Percentiles rank a stretch among this genome's conserved stretches.
phyloP scores from a whole-genome alignment of 2,113 vertebrate species.

The Theristicus caerulescens region DNA sequence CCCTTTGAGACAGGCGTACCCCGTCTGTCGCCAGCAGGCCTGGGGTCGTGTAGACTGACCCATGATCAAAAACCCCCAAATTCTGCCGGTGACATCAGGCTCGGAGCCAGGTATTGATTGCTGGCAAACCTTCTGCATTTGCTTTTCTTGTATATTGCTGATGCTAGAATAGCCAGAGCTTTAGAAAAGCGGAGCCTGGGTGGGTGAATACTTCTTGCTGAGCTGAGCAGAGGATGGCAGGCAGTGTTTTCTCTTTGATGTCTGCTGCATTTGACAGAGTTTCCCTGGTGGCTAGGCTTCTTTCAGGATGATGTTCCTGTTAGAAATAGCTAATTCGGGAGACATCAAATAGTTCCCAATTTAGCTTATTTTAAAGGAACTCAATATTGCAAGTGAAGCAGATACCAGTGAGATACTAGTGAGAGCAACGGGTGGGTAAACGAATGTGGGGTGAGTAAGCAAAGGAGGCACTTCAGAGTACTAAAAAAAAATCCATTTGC shows the following conservation, averaged over 20 bases:
- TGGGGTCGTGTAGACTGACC: too few species aligned
- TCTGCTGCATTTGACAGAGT: constrained; percentile 30
- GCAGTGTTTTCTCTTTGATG: constrained; percentile 10
- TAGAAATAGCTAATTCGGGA: constrained; percentile 37
- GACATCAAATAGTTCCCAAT: constrained; percentile 46
- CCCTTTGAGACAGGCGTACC: too few species aligned
- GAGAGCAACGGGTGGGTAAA: not conserved
- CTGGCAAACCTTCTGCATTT: not conserved
- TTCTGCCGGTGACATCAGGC: too few species aligned
- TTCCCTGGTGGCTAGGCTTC: constrained; percentile 29
- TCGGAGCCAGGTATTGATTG: too few species aligned
- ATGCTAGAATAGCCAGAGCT: not conserved
- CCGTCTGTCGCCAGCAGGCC: too few species aligned
- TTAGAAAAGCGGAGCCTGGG: not conserved
- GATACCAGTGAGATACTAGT: not conserved
- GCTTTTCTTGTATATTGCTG: not conserved
- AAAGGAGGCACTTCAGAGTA: not conserved
- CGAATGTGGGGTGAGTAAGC: not conserved
- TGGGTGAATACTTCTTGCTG: not conserved
- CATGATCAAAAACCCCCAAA: too few species aligned
- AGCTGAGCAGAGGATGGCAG: not conserved
- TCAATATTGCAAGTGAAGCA: constrained; percentile 29
- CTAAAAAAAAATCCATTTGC: not conserved
- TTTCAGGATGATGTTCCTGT: constrained; percentile 6
- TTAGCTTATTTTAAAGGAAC: constrained; percentile 35